phyloP scores from a whole-genome alignment of 1,140 invertebrate genomes.

The Ericerus pela region DNA sequence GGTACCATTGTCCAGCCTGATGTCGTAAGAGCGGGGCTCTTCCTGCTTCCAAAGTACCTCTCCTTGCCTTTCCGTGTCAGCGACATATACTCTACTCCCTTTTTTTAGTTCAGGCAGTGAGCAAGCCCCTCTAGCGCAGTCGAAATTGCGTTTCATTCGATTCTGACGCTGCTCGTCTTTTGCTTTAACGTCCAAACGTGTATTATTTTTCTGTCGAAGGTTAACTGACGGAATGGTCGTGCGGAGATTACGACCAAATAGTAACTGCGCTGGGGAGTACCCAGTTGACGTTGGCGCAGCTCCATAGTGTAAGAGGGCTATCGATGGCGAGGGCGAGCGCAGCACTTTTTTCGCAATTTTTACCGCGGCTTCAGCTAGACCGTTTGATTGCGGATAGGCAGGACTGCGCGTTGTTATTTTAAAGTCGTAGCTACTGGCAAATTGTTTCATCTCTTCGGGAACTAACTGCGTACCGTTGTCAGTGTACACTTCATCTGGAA shows the following conservation, averaged over 20 bases:
- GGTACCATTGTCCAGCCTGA: no score
- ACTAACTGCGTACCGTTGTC: constrained; percentile 18
- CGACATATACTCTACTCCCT: no score
- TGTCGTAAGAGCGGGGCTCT: no score
- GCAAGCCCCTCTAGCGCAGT: no score
- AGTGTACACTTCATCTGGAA: constrained; percentile 13
- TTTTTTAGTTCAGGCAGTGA: no score
- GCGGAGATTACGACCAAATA: constrained; percentile 1
- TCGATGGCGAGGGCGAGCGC: constrained; percentile 11
- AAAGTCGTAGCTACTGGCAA: constrained; percentile 7
- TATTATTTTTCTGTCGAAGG: no score
- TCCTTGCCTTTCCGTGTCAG: no score
- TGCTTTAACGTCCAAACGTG: no score
- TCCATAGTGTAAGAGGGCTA: constrained; percentile 17
- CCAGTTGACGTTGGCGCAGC: constrained; percentile 10
- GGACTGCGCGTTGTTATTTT: constrained; percentile 16
- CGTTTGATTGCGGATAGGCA: constrained; percentile 20
- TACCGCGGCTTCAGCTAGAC: constrained; percentile 20
- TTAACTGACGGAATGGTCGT: constrained; percentile 3
- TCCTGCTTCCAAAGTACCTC: no score
- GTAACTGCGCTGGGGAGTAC: constrained; percentile 13
- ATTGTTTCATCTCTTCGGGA: no score
- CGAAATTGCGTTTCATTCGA: no score
- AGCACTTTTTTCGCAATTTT: constrained; percentile 18
- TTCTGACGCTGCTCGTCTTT: no score